Base-by-base conservation (phyloP, 2,888 invertebrate species). In the Pyrgus malvae region DNA sequence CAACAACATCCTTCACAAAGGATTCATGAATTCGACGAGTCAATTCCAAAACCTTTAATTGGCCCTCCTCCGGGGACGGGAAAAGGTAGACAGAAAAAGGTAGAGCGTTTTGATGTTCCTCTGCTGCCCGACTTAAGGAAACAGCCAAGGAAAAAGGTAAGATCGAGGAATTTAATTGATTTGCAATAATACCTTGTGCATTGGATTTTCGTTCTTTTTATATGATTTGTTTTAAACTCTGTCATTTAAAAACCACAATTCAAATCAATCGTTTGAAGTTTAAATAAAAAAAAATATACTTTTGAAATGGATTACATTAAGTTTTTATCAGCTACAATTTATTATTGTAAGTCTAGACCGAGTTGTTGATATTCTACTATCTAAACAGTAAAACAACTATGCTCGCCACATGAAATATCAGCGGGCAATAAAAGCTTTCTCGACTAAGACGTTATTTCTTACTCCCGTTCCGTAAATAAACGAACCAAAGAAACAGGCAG, bases 11-110 rank as follows among this genome's bases (percentile, higher is more conserved):
- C 74, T 79, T 78, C 72, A 81, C 76, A 81, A 80, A 73, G 67
- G 61, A 65, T 65, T 54, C 50, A 61, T 58, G 72, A 76, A 76
- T 76, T 78, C 67, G 64, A 63, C 70, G 82, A 85, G 80, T 89
- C 84, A 80, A 85, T 85, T 81, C 78, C 72, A 78, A 84, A 84
- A 83, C 77, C 80, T 78, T 84, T 88, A 88, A 89, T 88, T 88
- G 85, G 81, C 78, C 72, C 70, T 76, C 72, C 33, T 68, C 64
- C 57, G 57, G 60, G 60, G 31, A 31, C 49, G 41, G 37, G 40
- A 33, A 49, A 49, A 55, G 48, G 35, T 48, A 40, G 45, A 67
- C 63, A 61, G 58, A 60, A 61, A 67, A 67, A 63, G 67, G 63
- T 59, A 70, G 68, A 69, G 66, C 74, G 78, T 80, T 80, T 80